phyloP scores from a whole-genome alignment of 92 coral and sea anemone genomes.

The Porites divaricata region DNA sequence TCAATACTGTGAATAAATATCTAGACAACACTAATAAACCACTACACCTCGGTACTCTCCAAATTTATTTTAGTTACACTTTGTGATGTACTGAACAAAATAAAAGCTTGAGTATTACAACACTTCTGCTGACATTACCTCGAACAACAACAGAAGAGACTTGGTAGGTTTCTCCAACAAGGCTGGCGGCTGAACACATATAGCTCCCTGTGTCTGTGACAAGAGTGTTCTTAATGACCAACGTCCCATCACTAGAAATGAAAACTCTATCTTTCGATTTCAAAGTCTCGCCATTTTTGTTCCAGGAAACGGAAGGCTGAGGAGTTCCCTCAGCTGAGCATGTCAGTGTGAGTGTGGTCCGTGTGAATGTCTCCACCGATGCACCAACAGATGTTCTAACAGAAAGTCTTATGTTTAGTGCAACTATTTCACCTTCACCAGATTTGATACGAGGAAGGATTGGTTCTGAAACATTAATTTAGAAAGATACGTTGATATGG shows the following conservation, averaged over 20 bases:
- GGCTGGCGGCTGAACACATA: constrained; percentile 68
- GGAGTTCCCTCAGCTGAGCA: constrained; percentile 77
- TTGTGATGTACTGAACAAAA: too few species aligned
- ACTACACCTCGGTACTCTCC: too few species aligned
- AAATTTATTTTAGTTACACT: too few species aligned
- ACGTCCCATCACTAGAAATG: constrained; percentile 43
- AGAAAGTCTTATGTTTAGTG: constrained; percentile 31
- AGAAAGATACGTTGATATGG: neutral
- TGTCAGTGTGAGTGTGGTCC: constrained; percentile 50
- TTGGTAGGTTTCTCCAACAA: constrained; percentile 1
- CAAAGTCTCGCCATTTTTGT: constrained; percentile 52
- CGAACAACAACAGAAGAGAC: constrained; percentile 18
- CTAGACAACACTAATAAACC: too few species aligned
- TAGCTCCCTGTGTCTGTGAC: constrained; percentile 68
- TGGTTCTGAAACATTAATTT: constrained; percentile 36
- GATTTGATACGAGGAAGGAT: constrained; percentile 55
- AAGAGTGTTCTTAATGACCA: constrained; percentile 59
- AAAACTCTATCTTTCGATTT: constrained; percentile 44
- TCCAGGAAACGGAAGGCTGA: constrained; percentile 71
- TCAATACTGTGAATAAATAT: too few species aligned
- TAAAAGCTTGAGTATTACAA: too few species aligned
- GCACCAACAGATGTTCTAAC: constrained; percentile 51
- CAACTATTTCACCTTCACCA: constrained; percentile 46
- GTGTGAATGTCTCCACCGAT: constrained; percentile 63
- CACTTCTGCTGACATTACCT: neutral